Base-by-base conservation (phyloP, 2,888 invertebrate genomes). In the Elmis aenea region DNA sequence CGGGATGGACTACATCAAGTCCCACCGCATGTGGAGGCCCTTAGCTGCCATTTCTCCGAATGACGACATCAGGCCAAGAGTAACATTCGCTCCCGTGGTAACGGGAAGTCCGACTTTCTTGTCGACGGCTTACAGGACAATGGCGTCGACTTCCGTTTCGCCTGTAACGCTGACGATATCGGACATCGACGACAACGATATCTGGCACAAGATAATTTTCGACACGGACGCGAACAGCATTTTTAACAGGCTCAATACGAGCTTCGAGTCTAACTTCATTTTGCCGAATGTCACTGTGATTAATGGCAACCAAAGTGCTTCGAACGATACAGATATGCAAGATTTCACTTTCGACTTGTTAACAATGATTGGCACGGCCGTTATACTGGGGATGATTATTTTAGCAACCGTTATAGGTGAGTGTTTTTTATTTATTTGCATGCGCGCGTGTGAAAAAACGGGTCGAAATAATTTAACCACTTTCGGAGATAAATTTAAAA, bases 391-490 rank as follows among this genome's bases (percentile, higher is more conserved):
- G 42, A 64, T 78, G 52, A 73, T 79, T 44, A 78, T 79, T 50
- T 64, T 79, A 50, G 75, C 78, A 37, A 79, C 79, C 48, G 75
- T 79, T 51, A 74, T 79, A 56, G 78, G 79, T 79, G 61, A 71
- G 68, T 61, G 11, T 20, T 18, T 20, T 33, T 11, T 8, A 25
- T 13, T 32, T 18, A 18, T 18, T 18, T 18, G 5, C n/a, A n/a
- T n/a, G n/a, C n/a, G n/a, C n/a, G n/a, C n/a, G n/a, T n/a, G n/a
- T n/a, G n/a, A n/a, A n/a, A n/a, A n/a, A n/a, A n/a, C n/a, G n/a
- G n/a, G n/a, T n/a, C n/a, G n/a, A n/a, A n/a, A n/a, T n/a, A n/a
- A n/a, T n/a, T n/a, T n/a, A n/a, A n/a, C n/a, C n/a, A n/a, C n/a
- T n/a, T n/a, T n/a, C n/a, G n/a, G n/a, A n/a, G n/a, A n/a, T n/a